Conservation (phyloP, 2,888 invertebrate genomes). For the Lottia gigantea region DNA sequence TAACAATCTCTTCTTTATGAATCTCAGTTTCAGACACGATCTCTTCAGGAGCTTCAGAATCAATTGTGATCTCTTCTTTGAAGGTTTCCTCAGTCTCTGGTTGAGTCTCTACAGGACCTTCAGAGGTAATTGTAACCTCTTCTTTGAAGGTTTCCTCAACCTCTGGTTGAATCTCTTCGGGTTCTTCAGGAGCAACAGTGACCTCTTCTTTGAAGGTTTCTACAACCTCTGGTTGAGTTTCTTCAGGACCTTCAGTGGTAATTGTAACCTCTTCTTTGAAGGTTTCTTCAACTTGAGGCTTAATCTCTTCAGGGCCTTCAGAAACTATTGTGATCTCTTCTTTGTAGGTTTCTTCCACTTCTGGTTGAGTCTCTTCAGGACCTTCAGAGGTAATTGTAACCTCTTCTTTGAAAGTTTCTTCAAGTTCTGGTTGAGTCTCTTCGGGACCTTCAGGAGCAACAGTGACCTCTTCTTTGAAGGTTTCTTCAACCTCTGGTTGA, state of each 20-base stretch:
- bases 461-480: constrained; percentile 20
- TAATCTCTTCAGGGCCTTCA: not conserved
- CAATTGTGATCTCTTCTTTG: not conserved
- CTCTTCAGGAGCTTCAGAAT: constrained; percentile 7
- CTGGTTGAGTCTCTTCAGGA: constrained; percentile 14
- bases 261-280: constrained; percentile 10
- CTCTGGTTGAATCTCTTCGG: too few relatives aligned
- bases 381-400: constrained; percentile 17
- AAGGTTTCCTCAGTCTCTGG: not conserved
- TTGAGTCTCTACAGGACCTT: not conserved
- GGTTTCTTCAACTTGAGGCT: not conserved
- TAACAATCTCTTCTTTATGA: not conserved
- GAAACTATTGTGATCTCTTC: constrained; percentile 21
- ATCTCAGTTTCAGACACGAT: constrained; percentile 1
- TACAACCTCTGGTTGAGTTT: not conserved
- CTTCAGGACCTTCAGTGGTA: constrained; percentile 7
- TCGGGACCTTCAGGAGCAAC: constrained; percentile 17
- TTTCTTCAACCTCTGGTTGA: constrained; percentile 17
- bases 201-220: constrained; percentile 12
- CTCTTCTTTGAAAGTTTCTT: constrained; percentile 18
- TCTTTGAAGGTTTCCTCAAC: too few relatives aligned
- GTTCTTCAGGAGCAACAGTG: not conserved
- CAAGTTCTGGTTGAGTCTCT: constrained; percentile 20
- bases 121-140: too few relatives aligned
- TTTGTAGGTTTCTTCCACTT: constrained; percentile 18